Evolutionary conservation across 2,797 vertebrate genomes (phyloP).

Genomic region (Bryconaethiops microstoma): DNA sequence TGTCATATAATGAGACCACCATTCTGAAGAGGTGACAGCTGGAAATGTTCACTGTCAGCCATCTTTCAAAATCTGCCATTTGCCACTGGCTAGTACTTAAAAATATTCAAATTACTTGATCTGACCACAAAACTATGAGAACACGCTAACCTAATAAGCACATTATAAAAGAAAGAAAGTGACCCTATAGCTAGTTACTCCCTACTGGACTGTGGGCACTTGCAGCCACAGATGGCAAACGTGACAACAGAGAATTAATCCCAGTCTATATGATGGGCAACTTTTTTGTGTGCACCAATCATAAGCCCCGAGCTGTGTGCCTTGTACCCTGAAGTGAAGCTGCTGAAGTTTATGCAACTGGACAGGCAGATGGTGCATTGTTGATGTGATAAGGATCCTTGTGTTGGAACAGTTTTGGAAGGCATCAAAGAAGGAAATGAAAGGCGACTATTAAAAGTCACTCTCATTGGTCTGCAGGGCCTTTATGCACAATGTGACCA

Average conservation of each 20-base stretch:
- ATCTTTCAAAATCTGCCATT: background rate
- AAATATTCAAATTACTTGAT: background rate
- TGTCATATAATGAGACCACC: background rate
- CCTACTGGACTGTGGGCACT: background rate
- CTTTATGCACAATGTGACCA: background rate
- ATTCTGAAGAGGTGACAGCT: background rate
- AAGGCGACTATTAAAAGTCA: background rate
- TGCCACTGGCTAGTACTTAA: background rate
- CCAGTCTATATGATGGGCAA: background rate
- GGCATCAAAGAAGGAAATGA: background rate
- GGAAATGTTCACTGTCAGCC: background rate
- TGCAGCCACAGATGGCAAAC: slow-evolving; percentile 16
- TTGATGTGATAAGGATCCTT: background rate
- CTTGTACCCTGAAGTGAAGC: background rate
- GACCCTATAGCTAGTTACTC: background rate
- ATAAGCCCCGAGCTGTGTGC: background rate
- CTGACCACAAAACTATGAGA: background rate
- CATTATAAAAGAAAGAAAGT: background rate
- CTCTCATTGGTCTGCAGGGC: background rate
- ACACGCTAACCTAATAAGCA: background rate
- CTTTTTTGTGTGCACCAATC: background rate
- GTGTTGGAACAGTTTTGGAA: background rate
- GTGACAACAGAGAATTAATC: background rate
- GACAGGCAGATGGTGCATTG: slow-evolving; percentile 32
- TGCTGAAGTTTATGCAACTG: slow-evolving; percentile 15